Conservation (phyloP, 37 sponge, comb jelly and placozoan genomes). For the Axinella damicornis region DNA sequence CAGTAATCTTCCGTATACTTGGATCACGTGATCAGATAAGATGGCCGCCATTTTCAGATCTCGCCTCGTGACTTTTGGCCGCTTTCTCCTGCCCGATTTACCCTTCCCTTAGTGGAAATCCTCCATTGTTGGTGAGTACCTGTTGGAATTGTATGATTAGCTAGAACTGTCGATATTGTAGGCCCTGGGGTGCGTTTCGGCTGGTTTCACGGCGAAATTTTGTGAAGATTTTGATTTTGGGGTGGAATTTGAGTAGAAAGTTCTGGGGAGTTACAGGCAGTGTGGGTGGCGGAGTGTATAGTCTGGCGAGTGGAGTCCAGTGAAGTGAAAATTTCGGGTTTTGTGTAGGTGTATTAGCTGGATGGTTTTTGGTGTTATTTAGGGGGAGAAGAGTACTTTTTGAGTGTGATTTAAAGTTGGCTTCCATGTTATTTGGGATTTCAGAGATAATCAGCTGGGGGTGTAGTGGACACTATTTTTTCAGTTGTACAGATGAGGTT, state of each 20-base stretch:
- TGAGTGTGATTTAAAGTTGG: neutral
- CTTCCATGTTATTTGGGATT: too few relatives aligned
- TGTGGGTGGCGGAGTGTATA: neutral
- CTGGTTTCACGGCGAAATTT: conserved; percentile 26
- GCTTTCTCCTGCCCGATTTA: conserved; percentile 36
- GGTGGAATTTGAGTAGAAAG: neutral
- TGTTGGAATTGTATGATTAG: conserved; percentile 10
- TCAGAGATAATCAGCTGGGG: too few relatives aligned
- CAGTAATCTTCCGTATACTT: neutral
- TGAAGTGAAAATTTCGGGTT: too few relatives aligned
- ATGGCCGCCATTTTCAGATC: conserved; percentile 51
- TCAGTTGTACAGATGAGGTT: too few relatives aligned
- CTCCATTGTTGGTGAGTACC: conserved; percentile 81
- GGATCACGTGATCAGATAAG: conserved; percentile 42
- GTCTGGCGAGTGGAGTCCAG: too few relatives aligned
- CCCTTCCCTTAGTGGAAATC: conserved; percentile 47
- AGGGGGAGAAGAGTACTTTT: too few relatives aligned
- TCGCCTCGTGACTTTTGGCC: conserved; percentile 61
- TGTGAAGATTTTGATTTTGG: neutral
- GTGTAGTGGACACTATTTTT: too few relatives aligned
- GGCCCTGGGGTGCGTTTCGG: too few relatives aligned
- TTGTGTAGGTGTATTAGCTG: too few relatives aligned
- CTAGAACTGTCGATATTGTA: too few relatives aligned
- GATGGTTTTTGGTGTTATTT: too few relatives aligned
- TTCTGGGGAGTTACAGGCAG: neutral